phyloP scores from a whole-genome alignment of 2,113 vertebrate species.

The Anoura caudifer region DNA sequence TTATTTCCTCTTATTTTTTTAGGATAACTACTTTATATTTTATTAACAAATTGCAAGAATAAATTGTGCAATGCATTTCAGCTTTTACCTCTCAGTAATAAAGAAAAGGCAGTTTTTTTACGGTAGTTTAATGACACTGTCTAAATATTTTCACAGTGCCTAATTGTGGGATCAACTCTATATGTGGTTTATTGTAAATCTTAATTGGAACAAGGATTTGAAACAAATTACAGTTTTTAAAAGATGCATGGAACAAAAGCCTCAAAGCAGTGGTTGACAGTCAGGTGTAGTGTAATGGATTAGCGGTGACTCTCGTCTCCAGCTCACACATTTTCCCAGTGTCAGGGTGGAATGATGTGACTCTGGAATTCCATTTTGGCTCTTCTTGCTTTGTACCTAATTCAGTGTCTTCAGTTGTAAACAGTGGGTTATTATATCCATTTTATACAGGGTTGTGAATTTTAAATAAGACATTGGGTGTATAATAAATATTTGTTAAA shows the following conservation, averaged over 20 bases:
- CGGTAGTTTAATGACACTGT: background rate
- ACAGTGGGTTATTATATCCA: background rate
- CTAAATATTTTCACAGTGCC: background rate
- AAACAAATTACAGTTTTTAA: background rate
- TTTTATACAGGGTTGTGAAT: background rate
- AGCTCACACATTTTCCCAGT: background rate
- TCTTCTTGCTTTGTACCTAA: background rate
- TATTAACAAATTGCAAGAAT: background rate
- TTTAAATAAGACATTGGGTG: background rate
- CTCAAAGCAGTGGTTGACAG: background rate
- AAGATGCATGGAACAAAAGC: background rate
- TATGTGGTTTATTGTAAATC: background rate
- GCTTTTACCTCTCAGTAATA: background rate
- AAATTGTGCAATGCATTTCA: background rate
- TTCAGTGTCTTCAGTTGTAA: background rate
- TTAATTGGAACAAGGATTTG: background rate
- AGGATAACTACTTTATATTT: background rate
- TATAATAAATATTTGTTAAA: background rate
- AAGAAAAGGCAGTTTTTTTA: background rate
- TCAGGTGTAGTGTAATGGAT: background rate
- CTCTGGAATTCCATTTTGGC: background rate
- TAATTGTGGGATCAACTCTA: background rate
- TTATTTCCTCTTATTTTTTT: background rate
- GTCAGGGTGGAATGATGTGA: background rate
- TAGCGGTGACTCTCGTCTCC: rapidly evolving